Conservation (phyloP, 2,797 vertebrate genomes). For the Sebastes aleutianus region DNA sequence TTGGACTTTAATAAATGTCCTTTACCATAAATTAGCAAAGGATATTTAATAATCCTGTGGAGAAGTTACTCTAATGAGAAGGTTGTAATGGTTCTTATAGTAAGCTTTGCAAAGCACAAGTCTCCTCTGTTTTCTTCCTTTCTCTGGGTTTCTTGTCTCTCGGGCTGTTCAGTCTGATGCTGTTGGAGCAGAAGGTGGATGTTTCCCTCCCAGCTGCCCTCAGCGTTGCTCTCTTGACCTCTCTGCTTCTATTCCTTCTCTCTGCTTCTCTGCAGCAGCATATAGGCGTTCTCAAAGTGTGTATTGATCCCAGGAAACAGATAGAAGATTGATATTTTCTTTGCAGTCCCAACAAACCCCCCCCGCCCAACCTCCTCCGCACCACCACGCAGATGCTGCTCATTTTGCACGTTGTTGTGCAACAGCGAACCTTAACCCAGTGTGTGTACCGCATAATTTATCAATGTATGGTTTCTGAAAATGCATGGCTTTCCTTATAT, state of each 20-base stretch:
- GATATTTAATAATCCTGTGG: background rate
- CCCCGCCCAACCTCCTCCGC: background rate
- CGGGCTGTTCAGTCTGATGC: background rate
- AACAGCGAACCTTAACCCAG: background rate
- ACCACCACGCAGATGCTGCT: conserved; percentile 18
- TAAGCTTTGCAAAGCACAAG: background rate
- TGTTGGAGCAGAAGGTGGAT: conserved; percentile 29
- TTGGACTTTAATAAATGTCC: background rate
- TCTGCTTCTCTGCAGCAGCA: conserved; percentile 12
- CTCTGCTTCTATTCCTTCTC: background rate
- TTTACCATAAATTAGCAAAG: background rate
- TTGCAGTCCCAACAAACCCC: background rate
- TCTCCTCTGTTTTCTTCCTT: background rate
- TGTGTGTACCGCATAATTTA: background rate
- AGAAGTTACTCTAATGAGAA: background rate
- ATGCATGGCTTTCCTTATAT: background rate
- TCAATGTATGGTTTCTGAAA: conserved; percentile 1
- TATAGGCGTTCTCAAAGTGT: conserved; percentile 13
- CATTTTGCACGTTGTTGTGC: background rate
- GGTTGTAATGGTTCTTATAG: background rate
- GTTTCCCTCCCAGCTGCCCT: conserved; percentile 11
- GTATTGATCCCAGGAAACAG: conserved; percentile 58
- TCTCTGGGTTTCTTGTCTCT: background rate
- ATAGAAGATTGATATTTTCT: conserved; percentile 54
- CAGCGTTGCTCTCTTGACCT: conserved; percentile 44